phyloP scores from a whole-genome alignment of 1,140 invertebrate species.

The Atta texana region DNA sequence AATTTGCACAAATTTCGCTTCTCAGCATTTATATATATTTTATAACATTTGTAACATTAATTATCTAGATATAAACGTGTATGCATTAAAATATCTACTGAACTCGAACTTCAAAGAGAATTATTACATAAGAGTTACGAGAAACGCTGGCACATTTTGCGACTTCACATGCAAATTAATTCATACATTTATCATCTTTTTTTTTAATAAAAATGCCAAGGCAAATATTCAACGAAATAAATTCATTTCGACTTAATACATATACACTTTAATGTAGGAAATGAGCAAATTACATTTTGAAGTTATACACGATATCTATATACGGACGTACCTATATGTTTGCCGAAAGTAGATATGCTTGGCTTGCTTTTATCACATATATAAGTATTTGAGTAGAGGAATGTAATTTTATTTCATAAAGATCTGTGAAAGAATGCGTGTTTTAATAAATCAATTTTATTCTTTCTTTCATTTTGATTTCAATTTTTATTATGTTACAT shows the following conservation, averaged over 20 bases:
- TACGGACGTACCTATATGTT: not conserved
- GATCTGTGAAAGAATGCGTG: not conserved
- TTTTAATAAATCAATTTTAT: conserved; percentile 43
- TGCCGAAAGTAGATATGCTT: not conserved
- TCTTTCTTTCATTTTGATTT: not conserved
- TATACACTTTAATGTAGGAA: conserved; percentile 25
- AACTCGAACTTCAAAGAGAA: not conserved
- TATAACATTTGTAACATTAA: not conserved
- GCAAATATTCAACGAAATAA: not conserved
- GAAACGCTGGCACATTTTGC: no score
- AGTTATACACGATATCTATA: not conserved
- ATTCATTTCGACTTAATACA: conserved; percentile 13
- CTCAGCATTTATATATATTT: not conserved
- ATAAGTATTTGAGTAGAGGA: not conserved
- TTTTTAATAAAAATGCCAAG: conserved; percentile 18
- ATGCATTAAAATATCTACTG: not conserved
- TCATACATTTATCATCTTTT: conserved; percentile 7
- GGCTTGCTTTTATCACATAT: not conserved
- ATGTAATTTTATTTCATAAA: conserved; percentile 43
- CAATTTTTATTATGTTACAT: conserved; percentile 2
- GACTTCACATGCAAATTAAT: conserved; percentile 3
- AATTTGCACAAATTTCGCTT: not conserved
- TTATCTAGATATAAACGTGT: not conserved
- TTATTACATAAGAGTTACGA: not conserved
- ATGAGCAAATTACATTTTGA: conserved; percentile 35